A percentile compares a stretch with the other conserved stretches of the same genome.
Conservation (phyloP, 2,888 invertebrate species). For the Rotaria socialis region DNA sequence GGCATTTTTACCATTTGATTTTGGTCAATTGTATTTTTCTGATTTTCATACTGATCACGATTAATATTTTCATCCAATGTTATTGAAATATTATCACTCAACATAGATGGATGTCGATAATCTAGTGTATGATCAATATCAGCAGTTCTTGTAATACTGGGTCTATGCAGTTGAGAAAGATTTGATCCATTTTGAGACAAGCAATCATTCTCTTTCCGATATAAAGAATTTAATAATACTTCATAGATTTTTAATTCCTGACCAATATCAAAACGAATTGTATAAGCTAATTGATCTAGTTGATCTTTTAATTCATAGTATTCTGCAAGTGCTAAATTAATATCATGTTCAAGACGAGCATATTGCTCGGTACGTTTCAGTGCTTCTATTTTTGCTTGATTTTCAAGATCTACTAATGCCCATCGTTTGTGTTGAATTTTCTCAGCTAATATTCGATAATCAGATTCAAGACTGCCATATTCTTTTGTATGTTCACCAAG, state of each 20-base stretch:
- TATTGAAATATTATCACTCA: not conserved
- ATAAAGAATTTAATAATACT: slow-evolving; percentile 24
- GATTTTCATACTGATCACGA: not conserved
- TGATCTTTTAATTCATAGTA: slow-evolving; percentile 12
- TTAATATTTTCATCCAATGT: not conserved
- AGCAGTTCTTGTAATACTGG: not conserved
- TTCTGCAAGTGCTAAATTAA: not conserved
- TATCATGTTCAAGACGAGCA: not conserved
- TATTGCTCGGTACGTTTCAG: not conserved
- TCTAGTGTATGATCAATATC: not conserved
- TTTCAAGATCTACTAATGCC: slow-evolving; percentile 1
- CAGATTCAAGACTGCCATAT: not conserved
- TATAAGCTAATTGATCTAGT: not conserved
- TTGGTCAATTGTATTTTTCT: not conserved
- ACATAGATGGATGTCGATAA: not conserved
- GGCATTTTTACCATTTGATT: not conserved
- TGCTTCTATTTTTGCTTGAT: not conserved
- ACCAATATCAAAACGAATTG: slow-evolving; percentile 2
- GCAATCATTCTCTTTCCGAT: not conserved
- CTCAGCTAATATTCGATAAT: not conserved
- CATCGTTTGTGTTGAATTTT: not conserved
- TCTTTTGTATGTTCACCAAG: not conserved
- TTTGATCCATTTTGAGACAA: not conserved
- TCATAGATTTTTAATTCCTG: slow-evolving; percentile 20
- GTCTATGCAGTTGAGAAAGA: too few species aligned